Conservation (phyloP, 2,113 vertebrate species). For the mouse (Mus musculus) region GRCm39 chr14:60086001-60086500, state of each 20-base stretch:
- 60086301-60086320: background rate
- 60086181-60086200: background rate
- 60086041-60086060: background rate
- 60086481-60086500: background rate
- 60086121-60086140: background rate
- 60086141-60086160: background rate
- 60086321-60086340: background rate
- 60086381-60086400: background rate
- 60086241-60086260: background rate
- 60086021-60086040: background rate
- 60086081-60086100: background rate
- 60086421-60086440: too few species aligned
- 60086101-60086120: too few species aligned
- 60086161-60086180: too few species aligned
- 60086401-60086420: background rate
- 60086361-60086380: conserved; percentile 40
- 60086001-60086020: background rate
- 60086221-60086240: background rate
- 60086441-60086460: background rate
- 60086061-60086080: background rate
- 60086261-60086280: background rate
- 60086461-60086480: background rate
- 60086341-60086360: background rate
- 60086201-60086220: background rate
- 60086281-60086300: background rate